Evolutionary conservation across 2,888 invertebrate genomes (phyloP), one percentile per base, ranked within the genome.

Genomic region (Aphrophora alni): DNA sequence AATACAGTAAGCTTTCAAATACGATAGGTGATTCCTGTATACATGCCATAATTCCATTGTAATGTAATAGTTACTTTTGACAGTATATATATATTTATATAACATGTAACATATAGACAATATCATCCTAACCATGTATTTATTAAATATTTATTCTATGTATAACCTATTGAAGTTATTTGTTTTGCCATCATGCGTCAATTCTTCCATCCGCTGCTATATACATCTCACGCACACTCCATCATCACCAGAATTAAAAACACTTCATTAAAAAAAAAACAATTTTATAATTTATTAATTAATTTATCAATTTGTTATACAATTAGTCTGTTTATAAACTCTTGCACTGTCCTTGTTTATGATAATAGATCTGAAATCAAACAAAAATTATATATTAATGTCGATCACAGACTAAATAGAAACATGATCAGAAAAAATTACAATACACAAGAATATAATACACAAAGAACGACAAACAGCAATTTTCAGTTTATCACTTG

Each of bases 311-410:
- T 59, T 59, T 59, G 59, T 59, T 21, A 59, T 59, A 59, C 14
- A 59, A 59, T 59, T 59, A 59, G 59, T 59, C 59, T 59, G 21
- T 59, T 21, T 44, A 44, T 44, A 59, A 33, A 59, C 59, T 59
- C 2, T 59, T 59, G 59, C 59, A 21, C n/a, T 59, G 59, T 59
- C n/a, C 21, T 59, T 21, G 77, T 69, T 84, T 84, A 84, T 78
- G 83, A 84, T 82, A 84, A 82, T 81, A 84, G 81, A 83, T 84
- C 84, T 84, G 84, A 75, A 84, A 33, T 8, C 33, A 33, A 33
- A 84, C 77, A 75, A 74, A 81, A 71, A 71, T 26, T 10, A 25
- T 33, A 33, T 33, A 33, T 33, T 33, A 33, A 33, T 33, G 8
- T 33, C n/a, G n/a, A n/a, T n/a, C n/a, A n/a, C n/a, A n/a, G n/a